Base-by-base conservation (phyloP, 2,797 vertebrate genomes). In the Halcyon chelicuti region DNA sequence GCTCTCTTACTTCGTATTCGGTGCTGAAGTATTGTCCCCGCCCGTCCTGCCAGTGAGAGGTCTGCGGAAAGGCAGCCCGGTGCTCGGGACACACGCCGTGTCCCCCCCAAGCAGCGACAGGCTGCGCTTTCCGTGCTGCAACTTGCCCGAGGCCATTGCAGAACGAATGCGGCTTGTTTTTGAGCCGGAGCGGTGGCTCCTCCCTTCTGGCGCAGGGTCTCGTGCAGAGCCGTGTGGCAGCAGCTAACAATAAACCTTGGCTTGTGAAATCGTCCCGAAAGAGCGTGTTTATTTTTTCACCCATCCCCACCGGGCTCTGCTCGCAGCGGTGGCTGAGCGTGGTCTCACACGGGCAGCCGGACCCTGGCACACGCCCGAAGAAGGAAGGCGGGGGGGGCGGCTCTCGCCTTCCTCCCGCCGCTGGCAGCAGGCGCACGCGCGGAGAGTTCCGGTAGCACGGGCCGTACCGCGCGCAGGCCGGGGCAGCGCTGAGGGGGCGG, bases 101-200 rank as follows among this genome's bases (percentile, higher is more conserved):
- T 25, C n/a, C 26, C 13, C 6, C 46, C 0, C 12, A 0, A 8
- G 28, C 17, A 1, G 63, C 17, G 2, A 0, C 0, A 0, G 8
- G 3, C 0, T 14, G 44, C 44, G 20, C 40, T 65, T 31, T 54
- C 47, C 5, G 0, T 2, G 61, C 23, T 12, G 72, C 46, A 35
- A 6, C 17, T 7, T 7, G 42, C 2, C 3, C 1, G 12, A 3
- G n/a, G 21, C 31, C 8, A 2, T 5, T 10, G 5, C 5, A 21
- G 12, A 14, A 8, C 3, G 6, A 0, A 31, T 22, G 58, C 3
- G 2, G 8, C 3, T 3, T 22, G 21, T 7, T 61, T 61, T 37
- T 10, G 61, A 40, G 65, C 25, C 4, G 6, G 4, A 1, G 58
- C 13, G 40, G 10, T 3, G 13, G 3, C 39, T 35, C 12, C 23